Percentiles rank a stretch among this genome's conserved stretches.
These are phyloP conservation scores for Nannobrachium achirus DNA, from an alignment of 2,113 vertebrate genomes.

Conservation along the genomic window DNA sequence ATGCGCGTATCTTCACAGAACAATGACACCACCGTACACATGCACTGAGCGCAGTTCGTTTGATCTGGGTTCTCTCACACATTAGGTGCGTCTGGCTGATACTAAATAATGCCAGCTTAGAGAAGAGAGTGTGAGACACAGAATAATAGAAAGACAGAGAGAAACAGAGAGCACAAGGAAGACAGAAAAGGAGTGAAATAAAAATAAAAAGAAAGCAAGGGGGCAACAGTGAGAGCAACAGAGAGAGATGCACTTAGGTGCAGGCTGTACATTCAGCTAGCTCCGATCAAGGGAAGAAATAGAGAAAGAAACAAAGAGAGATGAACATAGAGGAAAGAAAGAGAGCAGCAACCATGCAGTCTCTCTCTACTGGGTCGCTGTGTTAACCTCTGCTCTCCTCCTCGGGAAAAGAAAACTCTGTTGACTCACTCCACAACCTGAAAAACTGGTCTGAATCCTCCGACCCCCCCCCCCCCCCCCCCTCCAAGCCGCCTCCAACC, in stretches of 20 bases:
- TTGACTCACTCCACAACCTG: conserved; percentile 52
- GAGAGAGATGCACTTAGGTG: background rate
- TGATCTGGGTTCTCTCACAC: conserved; percentile 8
- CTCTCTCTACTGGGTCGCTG: no score
- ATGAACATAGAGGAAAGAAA: no score
- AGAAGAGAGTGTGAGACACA: background rate
- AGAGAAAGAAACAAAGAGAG: no score
- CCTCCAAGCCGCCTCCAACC: background rate
- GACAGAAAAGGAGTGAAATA: no score
- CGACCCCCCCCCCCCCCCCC: background rate
- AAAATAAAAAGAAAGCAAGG: no score
- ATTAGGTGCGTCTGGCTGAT: background rate
- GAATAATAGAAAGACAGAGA: background rate
- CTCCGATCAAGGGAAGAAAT: no score
- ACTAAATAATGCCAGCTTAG: background rate
- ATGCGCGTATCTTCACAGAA: background rate
- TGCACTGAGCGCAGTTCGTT: conserved; percentile 1
- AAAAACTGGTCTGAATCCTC: conserved; percentile 54
- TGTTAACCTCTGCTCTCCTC: background rate
- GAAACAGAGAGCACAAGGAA: background rate
- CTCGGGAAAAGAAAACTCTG: conserved; percentile 1
- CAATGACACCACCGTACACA: background rate
- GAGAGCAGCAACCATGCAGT: no score
- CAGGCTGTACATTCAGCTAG: no score
- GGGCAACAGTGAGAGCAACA: no score